Percentiles rank a stretch among this genome's conserved stretches.
phyloP scores from a whole-genome alignment of 2,888 invertebrate species.

The Tenthredo mesomela region DNA sequence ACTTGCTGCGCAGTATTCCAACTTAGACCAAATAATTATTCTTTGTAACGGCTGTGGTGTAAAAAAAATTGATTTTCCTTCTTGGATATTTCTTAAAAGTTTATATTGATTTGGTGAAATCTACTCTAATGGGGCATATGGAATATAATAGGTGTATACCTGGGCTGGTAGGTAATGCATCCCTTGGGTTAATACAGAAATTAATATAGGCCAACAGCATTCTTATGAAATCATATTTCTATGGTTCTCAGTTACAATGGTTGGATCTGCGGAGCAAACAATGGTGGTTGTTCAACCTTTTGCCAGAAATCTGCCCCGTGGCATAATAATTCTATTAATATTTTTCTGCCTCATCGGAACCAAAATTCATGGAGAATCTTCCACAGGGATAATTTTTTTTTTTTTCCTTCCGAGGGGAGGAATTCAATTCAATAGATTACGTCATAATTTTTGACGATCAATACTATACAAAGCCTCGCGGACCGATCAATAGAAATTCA shows the following conservation, averaged over 20 bases:
- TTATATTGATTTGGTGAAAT: constrained; percentile 20
- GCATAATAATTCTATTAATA: constrained; percentile 66
- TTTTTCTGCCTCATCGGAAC: constrained; percentile 61
- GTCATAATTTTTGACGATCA: constrained; percentile 75
- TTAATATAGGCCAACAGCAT: constrained; percentile 47
- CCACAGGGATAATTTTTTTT: constrained; percentile 54
- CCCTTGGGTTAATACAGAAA: constrained; percentile 41
- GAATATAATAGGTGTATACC: constrained; percentile 37
- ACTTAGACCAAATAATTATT: background rate
- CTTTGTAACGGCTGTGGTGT: background rate
- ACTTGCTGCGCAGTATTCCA: background rate
- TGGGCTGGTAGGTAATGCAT: constrained; percentile 34
- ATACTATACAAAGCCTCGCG: constrained; percentile 74
- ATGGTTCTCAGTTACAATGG: constrained; percentile 65
- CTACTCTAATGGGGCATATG: constrained; percentile 4
- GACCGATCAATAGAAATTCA: constrained; percentile 56
- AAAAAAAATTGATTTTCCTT: background rate
- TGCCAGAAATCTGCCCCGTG: constrained; percentile 56
- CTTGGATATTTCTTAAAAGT: background rate
- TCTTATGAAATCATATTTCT: constrained; percentile 70
- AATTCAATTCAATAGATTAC: constrained; percentile 66
- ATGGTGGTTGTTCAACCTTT: constrained; percentile 63
- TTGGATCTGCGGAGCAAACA: constrained; percentile 59
- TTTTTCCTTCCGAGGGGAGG: constrained; percentile 34
- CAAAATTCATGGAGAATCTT: constrained; percentile 33